These are phyloP conservation scores for Clarias pachynema DNA, from an alignment of 2,797 vertebrate species.

Conservation along the genomic window DNA sequence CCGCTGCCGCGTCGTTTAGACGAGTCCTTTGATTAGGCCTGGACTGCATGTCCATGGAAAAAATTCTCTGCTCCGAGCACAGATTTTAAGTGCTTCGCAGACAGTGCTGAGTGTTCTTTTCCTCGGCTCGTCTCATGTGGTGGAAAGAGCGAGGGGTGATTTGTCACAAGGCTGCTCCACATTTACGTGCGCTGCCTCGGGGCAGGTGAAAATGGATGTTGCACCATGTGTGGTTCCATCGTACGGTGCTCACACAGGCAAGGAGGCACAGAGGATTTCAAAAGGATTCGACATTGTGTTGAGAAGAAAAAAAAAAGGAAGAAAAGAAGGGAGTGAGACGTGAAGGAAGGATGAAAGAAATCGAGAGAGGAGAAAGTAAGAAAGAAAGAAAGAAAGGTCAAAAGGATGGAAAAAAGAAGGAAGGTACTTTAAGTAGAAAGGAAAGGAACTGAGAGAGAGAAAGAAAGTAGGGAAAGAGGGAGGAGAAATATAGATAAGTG, in stretches of 20 bases:
- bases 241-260: neutral
- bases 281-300: neutral
- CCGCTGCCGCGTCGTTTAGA: neutral
- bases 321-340: too few relatives aligned
- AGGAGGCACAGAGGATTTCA: neutral
- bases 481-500: neutral
- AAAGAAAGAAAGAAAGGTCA: too few relatives aligned
- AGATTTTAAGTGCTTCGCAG: neutral
- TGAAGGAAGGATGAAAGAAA: neutral
- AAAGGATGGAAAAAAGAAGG: neutral
- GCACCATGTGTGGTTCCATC: conserved; percentile 15
- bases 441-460: neutral
- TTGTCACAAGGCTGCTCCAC: conserved; percentile 13
- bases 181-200: conserved; percentile 17
- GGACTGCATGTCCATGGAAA: conserved; percentile 18
- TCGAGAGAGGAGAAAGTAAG: neutral
- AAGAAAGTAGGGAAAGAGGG: neutral
- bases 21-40: conserved; percentile 24
- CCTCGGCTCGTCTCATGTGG: neutral
- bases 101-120: conserved; percentile 22
- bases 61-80: neutral
- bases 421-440: neutral
- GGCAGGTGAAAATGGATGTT: conserved; percentile 31
- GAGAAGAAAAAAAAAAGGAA: neutral
- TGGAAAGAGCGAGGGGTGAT: conserved; percentile 35